A percentile compares a stretch with the other conserved stretches of the same genome.
These are phyloP conservation scores for Melinaea marsaeus DNA, from an alignment of 2,888 invertebrate species.

Conservation along the genomic window DNA sequence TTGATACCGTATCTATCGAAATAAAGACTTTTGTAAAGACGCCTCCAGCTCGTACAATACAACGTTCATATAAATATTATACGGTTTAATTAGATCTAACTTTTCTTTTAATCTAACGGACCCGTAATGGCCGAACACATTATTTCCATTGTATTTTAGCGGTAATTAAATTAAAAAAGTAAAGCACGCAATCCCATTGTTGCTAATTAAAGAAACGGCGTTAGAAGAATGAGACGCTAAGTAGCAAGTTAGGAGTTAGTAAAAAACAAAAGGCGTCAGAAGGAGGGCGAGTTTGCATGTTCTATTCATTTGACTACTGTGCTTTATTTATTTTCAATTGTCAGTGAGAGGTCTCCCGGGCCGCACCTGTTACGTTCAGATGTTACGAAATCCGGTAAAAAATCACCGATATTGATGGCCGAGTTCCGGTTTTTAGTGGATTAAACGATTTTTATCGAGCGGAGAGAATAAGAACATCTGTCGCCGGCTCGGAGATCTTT, in stretches of 20 bases:
- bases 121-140: constrained; percentile 61
- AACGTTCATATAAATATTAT: too few species aligned
- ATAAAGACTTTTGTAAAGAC: too few species aligned
- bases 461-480: constrained; percentile 44
- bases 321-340: neutral
- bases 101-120: constrained; percentile 39
- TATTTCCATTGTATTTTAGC: constrained; percentile 66
- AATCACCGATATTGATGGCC: constrained; percentile 55
- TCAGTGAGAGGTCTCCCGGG: constrained; percentile 33
- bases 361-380: constrained; percentile 54
- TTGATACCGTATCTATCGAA: too few species aligned
- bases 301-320: constrained; percentile 45
- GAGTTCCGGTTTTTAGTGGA: constrained; percentile 51
- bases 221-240: constrained; percentile 68
- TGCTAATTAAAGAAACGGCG: constrained; percentile 73
- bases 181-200: constrained; percentile 73
- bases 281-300: constrained; percentile 64
- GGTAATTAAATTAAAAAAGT: constrained; percentile 74
- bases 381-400: constrained; percentile 51
- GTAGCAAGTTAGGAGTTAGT: constrained; percentile 69
- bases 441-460: constrained; percentile 43
- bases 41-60: too few species aligned
- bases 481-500: constrained; percentile 33
- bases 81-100: constrained; percentile 8
- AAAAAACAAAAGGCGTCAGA: constrained; percentile 55